These are phyloP conservation scores for Thysanoteuthis rhombus DNA, from an alignment of 2,888 invertebrate genomes.

Conservation along the genomic window DNA sequence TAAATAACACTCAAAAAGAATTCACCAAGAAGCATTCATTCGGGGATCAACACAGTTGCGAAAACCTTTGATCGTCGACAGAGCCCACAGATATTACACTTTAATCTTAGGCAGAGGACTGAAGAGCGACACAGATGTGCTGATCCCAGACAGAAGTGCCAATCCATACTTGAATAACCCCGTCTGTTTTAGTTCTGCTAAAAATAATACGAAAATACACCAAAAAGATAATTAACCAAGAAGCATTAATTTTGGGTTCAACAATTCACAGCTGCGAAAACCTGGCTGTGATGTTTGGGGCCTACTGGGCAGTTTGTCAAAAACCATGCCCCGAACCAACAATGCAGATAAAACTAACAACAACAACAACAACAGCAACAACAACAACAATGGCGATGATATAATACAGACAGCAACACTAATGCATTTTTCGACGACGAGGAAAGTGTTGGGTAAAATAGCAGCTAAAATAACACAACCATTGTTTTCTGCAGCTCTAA, in stretches of 20 bases:
- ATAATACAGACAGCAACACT: neutral
- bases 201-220: neutral
- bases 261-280: neutral
- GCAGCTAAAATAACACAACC: neutral
- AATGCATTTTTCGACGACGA: neutral
- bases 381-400: neutral
- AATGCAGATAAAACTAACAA: neutral
- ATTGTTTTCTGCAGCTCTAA: neutral
- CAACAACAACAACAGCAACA: neutral
- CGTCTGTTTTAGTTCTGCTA: no score
- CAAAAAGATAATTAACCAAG: neutral
- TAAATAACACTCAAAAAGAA: no score
- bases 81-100: no score
- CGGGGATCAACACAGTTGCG: no score
- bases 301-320: neutral
- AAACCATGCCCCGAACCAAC: neutral
- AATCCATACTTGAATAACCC: no score
- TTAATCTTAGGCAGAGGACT: no score
- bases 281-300: neutral
- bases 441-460: neutral
- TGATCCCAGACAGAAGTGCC: no score
- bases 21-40: no score
- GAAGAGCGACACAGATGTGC: no score
- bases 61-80: no score
- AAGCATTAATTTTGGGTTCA: neutral